Evolutionary conservation across 1,140 invertebrate genomes (phyloP).

Genomic region (Tetraneura akinire): DNA sequence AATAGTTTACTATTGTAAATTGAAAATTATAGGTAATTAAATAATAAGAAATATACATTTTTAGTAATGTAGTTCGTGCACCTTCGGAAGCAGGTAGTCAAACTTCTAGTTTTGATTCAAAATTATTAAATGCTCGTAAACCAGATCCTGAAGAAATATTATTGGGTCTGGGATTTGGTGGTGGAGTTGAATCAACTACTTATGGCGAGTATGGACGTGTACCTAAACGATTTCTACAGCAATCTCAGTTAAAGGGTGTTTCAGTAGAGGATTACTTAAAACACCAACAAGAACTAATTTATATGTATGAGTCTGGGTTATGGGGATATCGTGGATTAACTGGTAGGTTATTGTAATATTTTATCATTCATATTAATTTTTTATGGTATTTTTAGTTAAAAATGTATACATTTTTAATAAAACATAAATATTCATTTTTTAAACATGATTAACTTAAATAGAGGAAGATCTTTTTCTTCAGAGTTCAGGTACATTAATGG

Average conservation of each 20-base stretch:
- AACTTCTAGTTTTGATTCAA: constrained; percentile 73
- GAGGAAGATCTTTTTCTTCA: constrained; percentile 16
- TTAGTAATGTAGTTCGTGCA: constrained; percentile 49
- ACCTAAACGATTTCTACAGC: constrained; percentile 68
- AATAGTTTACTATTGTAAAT: not conserved
- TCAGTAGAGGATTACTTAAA: constrained; percentile 65
- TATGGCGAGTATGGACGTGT: constrained; percentile 60
- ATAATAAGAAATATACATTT: too few relatives aligned
- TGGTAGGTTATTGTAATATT: constrained; percentile 59
- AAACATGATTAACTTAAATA: constrained; percentile 20
- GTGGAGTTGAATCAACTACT: constrained; percentile 58
- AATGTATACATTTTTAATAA: not conserved
- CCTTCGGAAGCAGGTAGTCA: constrained; percentile 64
- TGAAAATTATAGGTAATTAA: too few relatives aligned
- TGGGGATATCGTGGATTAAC: constrained; percentile 67
- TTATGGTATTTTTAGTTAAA: not conserved
- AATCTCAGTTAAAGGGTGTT: constrained; percentile 64
- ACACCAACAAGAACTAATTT: constrained; percentile 64
- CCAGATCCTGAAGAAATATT: constrained; percentile 77
- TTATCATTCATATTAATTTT: not conserved
- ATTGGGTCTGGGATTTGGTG: constrained; percentile 69
- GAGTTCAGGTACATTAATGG: constrained; percentile 29
- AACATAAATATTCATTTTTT: constrained; percentile 8
- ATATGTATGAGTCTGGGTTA: constrained; percentile 66
- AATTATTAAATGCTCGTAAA: constrained; percentile 68